These are phyloP conservation scores for Lissonota sp. DNA, from an alignment of 2,888 invertebrate species.

Conservation along the genomic window DNA sequence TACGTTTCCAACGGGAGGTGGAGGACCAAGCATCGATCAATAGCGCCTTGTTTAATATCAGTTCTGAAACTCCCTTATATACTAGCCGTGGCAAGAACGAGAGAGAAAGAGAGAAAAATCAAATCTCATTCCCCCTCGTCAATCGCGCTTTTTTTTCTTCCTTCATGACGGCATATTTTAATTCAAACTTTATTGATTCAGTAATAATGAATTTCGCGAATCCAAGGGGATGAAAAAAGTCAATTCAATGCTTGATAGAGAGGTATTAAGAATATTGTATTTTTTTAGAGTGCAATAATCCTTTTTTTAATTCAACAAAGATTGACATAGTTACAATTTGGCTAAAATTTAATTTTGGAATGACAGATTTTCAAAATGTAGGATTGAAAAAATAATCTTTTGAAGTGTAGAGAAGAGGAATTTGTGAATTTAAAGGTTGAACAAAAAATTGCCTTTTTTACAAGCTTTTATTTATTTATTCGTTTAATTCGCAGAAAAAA, in stretches of 20 bases:
- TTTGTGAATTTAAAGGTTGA: neutral
- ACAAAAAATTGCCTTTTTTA: too few species aligned
- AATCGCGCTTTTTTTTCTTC: slow-evolving; percentile 11
- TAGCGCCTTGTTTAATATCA: slow-evolving; percentile 83
- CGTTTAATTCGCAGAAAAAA: too few species aligned
- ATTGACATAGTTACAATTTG: too few species aligned
- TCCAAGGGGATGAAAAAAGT: neutral
- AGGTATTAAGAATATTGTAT: too few species aligned
- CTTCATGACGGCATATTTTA: slow-evolving; percentile 25
- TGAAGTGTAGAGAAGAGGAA: neutral
- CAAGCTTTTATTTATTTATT: too few species aligned
- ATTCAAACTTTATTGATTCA: slow-evolving; percentile 27
- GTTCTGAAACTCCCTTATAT: slow-evolving; percentile 79
- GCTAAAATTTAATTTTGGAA: too few species aligned
- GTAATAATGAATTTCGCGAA: slow-evolving; percentile 5
- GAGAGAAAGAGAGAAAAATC: slow-evolving; percentile 24
- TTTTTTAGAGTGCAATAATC: too few species aligned
- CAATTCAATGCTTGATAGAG: neutral
- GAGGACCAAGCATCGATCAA: slow-evolving; percentile 80
- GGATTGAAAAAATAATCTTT: too few species aligned
- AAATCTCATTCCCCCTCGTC: slow-evolving; percentile 26
- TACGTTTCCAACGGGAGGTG: slow-evolving; percentile 69
- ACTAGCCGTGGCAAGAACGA: slow-evolving; percentile 73
- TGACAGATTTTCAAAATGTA: too few species aligned
- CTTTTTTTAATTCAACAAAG: too few species aligned